These are phyloP conservation scores for Lasiommata megera DNA, from an alignment of 2,888 invertebrate genomes.

Conservation along the genomic window DNA sequence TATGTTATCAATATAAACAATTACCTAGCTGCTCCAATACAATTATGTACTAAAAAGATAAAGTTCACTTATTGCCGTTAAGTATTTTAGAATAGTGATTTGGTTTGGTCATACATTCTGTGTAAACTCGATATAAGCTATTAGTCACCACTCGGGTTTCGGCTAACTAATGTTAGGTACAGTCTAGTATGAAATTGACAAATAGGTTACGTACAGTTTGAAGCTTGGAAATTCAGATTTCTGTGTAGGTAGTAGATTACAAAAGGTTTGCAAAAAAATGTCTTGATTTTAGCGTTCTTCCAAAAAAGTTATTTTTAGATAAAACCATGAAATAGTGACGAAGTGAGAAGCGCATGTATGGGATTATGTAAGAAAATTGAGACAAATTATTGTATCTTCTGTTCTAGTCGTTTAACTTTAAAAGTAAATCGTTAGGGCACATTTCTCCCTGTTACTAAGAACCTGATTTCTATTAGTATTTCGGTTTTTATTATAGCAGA, in stretches of 20 bases:
- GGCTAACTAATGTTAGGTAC: neutral
- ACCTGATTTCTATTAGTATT: too few species aligned
- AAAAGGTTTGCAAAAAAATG: too few species aligned
- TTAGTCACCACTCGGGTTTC: conserved; percentile 1
- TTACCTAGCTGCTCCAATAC: neutral
- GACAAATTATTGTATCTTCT: too few species aligned
- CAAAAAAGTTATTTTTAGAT: too few species aligned
- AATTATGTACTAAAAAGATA: neutral
- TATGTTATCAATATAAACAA: neutral
- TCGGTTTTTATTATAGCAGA: too few species aligned
- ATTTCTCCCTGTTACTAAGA: too few species aligned
- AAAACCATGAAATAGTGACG: too few species aligned
- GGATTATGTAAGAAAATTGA: too few species aligned
- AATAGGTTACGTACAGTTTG: neutral
- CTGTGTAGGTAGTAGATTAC: neutral
- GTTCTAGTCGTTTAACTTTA: too few species aligned
- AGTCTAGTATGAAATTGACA: conserved; percentile 8
- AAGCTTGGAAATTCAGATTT: neutral
- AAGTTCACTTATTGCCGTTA: neutral
- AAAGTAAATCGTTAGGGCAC: too few species aligned
- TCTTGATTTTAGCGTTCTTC: too few species aligned
- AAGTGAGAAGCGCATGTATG: too few species aligned
- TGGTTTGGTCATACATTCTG: neutral
- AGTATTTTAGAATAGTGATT: neutral
- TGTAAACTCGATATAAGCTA: neutral